These are phyloP conservation scores for Dendrolimus houi DNA, from an alignment of 2,888 invertebrate species.

Conservation along the genomic window DNA sequence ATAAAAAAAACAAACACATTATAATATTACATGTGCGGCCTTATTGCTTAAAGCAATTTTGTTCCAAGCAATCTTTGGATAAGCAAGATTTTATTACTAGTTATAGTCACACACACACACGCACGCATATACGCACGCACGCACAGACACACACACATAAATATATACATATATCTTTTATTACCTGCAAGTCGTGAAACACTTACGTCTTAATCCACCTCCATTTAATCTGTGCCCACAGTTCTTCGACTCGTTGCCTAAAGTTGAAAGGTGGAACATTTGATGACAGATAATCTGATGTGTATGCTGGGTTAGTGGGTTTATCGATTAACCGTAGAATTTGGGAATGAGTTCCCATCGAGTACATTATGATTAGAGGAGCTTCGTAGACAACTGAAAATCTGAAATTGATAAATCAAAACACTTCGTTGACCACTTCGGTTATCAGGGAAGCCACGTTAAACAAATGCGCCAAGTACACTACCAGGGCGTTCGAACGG, in stretches of 20 bases:
- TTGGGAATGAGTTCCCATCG: constrained; percentile 34
- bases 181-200: neutral
- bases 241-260: constrained; percentile 19
- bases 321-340: constrained; percentile 30
- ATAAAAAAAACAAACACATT: too few relatives aligned
- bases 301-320: constrained; percentile 31
- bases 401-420: constrained; percentile 12
- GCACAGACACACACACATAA: too few relatives aligned
- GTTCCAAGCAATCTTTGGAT: too few relatives aligned
- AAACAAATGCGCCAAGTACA: too few relatives aligned
- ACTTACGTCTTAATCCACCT: constrained; percentile 22
- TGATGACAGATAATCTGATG: constrained; percentile 19
- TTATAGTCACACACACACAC: too few relatives aligned
- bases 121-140: too few relatives aligned
- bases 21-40: too few relatives aligned
- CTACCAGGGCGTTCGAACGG: too few relatives aligned
- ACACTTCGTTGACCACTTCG: too few relatives aligned
- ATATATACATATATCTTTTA: neutral
- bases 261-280: constrained; percentile 24
- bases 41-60: too few relatives aligned
- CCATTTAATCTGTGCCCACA: constrained; percentile 22
- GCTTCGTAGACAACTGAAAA: constrained; percentile 31
- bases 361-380: constrained; percentile 35
- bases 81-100: too few relatives aligned
- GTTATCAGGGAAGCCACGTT: too few relatives aligned